Percentiles rank a stretch among this genome's conserved stretches.
Evolutionary conservation across 2,113 vertebrate genomes (phyloP).

Genomic region (Cebidichthys violaceus): DNA sequence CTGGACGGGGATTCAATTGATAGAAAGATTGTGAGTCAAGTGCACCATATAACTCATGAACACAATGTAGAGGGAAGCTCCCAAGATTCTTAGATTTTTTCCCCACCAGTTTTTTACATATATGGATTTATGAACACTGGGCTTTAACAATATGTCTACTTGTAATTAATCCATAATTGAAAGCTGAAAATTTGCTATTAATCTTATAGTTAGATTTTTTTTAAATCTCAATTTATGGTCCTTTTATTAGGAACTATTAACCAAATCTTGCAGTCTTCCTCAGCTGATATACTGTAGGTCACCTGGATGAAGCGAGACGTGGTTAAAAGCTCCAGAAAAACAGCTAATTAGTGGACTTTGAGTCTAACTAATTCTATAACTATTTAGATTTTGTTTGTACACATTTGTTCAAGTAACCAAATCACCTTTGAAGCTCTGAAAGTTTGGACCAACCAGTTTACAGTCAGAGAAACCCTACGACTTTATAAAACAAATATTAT

Average conservation of each 20-base stretch:
- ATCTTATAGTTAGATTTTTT: no score
- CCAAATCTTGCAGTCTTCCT: neutral
- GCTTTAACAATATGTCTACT: neutral
- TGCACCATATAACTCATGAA: neutral
- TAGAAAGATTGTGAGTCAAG: neutral
- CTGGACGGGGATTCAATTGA: constrained; percentile 39
- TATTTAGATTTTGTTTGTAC: neutral
- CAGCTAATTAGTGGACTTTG: neutral
- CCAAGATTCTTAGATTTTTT: neutral
- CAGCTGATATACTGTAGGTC: neutral
- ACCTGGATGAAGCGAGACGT: neutral
- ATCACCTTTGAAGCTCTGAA: neutral
- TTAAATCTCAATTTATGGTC: neutral
- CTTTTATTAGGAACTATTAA: neutral
- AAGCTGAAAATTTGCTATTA: neutral
- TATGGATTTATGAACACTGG: neutral
- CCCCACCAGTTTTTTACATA: neutral
- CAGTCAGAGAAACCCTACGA: neutral
- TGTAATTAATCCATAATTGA: neutral
- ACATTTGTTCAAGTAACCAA: neutral
- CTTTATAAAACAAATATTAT: neutral
- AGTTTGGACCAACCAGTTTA: neutral
- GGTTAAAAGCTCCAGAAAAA: neutral
- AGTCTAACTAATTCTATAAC: neutral
- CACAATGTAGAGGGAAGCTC: neutral